Evolutionary conservation across 2,888 invertebrate genomes (phyloP).

Genomic region (Volucella zonaria): DNA sequence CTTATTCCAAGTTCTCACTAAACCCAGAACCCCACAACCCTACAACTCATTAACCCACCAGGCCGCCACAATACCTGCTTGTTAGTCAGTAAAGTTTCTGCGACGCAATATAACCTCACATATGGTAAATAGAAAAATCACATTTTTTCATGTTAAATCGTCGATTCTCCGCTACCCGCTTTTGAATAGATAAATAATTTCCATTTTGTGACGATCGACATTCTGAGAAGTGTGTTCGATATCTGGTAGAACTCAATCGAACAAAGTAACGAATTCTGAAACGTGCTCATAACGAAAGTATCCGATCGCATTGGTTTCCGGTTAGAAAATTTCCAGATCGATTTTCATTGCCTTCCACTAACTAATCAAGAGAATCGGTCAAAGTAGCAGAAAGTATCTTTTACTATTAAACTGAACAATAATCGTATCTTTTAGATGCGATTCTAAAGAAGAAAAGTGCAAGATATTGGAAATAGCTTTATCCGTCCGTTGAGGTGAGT

Average conservation of each 20-base stretch:
- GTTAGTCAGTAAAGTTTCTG: conserved; percentile 22
- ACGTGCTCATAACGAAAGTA: conserved; percentile 27
- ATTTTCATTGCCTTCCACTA: conserved; percentile 1
- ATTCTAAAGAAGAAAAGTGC: neutral
- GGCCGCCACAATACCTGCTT: neutral
- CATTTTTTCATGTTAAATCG: conserved; percentile 15
- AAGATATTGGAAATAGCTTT: neutral
- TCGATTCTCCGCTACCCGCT: neutral
- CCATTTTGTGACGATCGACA: conserved; percentile 20
- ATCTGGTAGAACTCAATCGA: conserved; percentile 10
- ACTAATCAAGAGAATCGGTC: conserved; percentile 1
- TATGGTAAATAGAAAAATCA: conserved; percentile 27
- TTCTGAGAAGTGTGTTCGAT: neutral
- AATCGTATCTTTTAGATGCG: neutral
- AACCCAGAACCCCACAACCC: too few relatives aligned
- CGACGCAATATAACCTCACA: conserved; percentile 48
- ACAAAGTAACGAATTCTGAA: conserved; percentile 2
- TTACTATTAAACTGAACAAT: conserved; percentile 8
- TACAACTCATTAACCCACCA: neutral
- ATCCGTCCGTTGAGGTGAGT: neutral
- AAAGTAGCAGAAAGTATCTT: neutral
- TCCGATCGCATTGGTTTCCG: conserved; percentile 35
- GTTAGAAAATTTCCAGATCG: conserved; percentile 21
- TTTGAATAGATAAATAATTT: conserved; percentile 47
- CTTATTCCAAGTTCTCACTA: too few relatives aligned